Evolutionary conservation across 2,888 invertebrate genomes (phyloP), one percentile per base, ranked within the genome.

Genomic region (Plutella xylostella): DNA sequence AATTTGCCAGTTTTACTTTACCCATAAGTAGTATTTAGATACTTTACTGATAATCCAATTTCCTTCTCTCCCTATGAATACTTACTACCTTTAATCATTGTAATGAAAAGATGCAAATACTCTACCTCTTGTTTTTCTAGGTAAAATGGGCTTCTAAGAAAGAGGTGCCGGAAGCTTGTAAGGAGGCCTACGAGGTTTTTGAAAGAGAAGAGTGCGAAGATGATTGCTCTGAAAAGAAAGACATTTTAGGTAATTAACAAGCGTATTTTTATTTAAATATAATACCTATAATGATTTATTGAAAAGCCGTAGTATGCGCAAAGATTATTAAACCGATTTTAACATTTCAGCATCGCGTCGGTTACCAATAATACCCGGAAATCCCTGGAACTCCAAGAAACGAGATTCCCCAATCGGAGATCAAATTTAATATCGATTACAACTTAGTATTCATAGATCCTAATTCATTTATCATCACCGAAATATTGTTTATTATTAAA

Each of bases 131-230:
- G 3, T 41, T 39, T 19, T 55, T 58, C 25, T 45, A 79, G 78
- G 57, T 51, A 1, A 68, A 60, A 49, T 59, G 63, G 38, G 53
- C 55, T 1, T 55, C 58, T 11, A 63, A 53, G 22, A 74, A 74
- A 50, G 69, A 71, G 46, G 77, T 79, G 3, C 62, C 78, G 0
- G 62, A 61, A 47, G 65, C 61, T 51, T 80, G 80, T 51, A 78
- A 78, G 51, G 58, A 54, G 1, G 63, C 70, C 39, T 68, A 60
- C 47, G 61, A 68, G 11, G 69, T 70, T 6, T 78, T 77, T 44
- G 68, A 78, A 45, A 60, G 65, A 28, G 54, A 48, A 11, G 61
- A 64, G 18, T 80, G 80, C 45, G 33, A 18, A n/a, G 41, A 37
- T 20, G 44, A 43, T 37, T 47, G 47, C 21, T 37, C 38, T 3